Base-by-base conservation (phyloP, 2,888 invertebrate species). In the Brachylomia viminalis region DNA sequence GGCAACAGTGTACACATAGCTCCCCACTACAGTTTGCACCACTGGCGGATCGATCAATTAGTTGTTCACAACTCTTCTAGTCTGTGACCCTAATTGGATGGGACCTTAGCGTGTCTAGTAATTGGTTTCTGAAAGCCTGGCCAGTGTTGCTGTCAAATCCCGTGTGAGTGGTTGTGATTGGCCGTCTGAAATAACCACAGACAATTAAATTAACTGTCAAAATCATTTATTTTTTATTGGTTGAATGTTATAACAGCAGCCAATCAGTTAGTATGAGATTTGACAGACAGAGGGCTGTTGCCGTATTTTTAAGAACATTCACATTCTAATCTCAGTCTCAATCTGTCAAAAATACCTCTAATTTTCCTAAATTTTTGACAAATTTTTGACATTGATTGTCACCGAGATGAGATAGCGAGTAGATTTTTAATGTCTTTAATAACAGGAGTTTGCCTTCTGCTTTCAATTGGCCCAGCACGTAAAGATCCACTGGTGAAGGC, bases 41-140 rank as follows among this genome's bases (percentile, higher is more conserved):
- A 49, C 84, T 45, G 67, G 62, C n/a, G 65, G 52, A 80, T 84
- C 84, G 77, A 84, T 86, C 84, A 85, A 80, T 80, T 81, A 79
- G 20, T 84, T 69, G 85, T 76, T 80, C 61, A n/a, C 54, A 75
- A 80, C 27, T 75, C 72, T 79, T 81, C 76, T 65, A 61, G 49
- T 56, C 75, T 80, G 72, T 61, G 72, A 59, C 62, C 67, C 54
- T 82, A 84, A 82, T 84, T 84, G 84, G 69, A 75, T 68, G 17
- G 74, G 70, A 67, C 58, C 65, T 65, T 54, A 58, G 61, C 52
- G 81, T 68, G 71, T 58, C 56, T 54, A 17, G 45, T 83, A 79
- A 79, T 73, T 73, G 73, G 52, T 82, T 79, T 82, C 56, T 77
- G 61, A 65, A 80, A 67, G 33, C 47, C 20, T 54, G 23, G 49